These are phyloP conservation scores for Formica aserva DNA, from an alignment of 2,888 invertebrate species.

Conservation along the genomic window DNA sequence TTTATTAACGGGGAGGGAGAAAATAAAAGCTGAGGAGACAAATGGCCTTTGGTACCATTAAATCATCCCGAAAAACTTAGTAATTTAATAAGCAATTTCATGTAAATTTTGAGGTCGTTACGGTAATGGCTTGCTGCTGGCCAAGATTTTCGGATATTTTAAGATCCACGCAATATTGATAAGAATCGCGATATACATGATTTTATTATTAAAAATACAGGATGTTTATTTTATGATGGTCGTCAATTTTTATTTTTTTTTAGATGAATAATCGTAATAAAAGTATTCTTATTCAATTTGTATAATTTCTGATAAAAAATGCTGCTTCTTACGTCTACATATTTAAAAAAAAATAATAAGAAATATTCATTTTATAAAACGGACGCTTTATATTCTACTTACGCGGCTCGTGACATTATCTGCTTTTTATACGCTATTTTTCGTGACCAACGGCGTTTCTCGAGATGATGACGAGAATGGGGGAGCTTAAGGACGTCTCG, in stretches of 20 bases:
- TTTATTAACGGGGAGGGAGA: constrained; percentile 76
- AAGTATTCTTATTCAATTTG: background rate
- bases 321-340: background rate
- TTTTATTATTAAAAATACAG: background rate
- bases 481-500: constrained; percentile 34
- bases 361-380: background rate
- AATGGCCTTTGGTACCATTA: constrained; percentile 81
- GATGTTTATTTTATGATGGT: background rate
- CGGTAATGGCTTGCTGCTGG: constrained; percentile 72
- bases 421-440: constrained; percentile 10
- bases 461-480: constrained; percentile 21
- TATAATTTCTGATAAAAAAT: background rate
- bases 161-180: constrained; percentile 36
- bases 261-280: background rate
- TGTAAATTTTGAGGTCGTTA: constrained; percentile 81
- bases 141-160: constrained; percentile 63
- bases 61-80: constrained; percentile 84
- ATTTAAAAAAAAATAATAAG: background rate
- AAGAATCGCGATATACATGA: constrained; percentile 1
- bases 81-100: constrained; percentile 85
- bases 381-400: background rate
- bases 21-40: constrained; percentile 83
- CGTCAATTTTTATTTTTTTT: background rate
- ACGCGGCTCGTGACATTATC: background rate
- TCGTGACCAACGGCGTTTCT: constrained; percentile 9